Conservation (phyloP, 1,140 invertebrate species). For the Drosophila funebris region DNA sequence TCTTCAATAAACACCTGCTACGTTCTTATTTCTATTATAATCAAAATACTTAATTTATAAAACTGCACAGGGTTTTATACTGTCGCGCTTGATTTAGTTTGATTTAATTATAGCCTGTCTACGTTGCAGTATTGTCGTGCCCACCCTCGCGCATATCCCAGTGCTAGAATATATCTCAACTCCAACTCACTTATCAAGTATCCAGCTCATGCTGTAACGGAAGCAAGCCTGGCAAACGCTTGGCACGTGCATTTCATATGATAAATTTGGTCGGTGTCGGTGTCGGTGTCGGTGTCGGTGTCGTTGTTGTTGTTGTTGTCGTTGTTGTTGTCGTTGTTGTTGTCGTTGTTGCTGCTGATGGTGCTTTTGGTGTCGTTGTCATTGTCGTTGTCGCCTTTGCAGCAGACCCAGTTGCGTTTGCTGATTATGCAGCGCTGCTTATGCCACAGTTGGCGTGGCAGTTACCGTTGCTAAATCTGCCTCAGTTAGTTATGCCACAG, state of each 20-base stretch:
- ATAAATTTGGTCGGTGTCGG: slow-evolving; percentile 69
- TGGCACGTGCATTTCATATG: slow-evolving; percentile 79
- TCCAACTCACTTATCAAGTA: slow-evolving; percentile 41
- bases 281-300: slow-evolving; percentile 40
- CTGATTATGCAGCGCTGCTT: slow-evolving; percentile 68
- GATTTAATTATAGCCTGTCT: too few species aligned
- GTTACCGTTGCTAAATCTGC: slow-evolving; percentile 3
- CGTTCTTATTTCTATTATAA: too few species aligned
- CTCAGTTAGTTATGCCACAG: slow-evolving; percentile 25
- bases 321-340: slow-evolving; percentile 35
- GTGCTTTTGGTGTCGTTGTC: slow-evolving; percentile 45
- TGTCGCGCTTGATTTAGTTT: too few species aligned
- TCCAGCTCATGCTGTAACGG: slow-evolving; percentile 45
- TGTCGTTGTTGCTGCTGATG: slow-evolving; percentile 34
- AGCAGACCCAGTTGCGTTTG: slow-evolving; percentile 7
- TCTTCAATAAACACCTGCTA: too few species aligned
- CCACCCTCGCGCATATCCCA: slow-evolving; percentile 5
- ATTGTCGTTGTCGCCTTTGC: slow-evolving; percentile 60
- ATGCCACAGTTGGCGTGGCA: background rate
- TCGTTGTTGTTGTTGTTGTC: slow-evolving; percentile 43
- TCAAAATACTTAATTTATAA: too few species aligned
- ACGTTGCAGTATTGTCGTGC: background rate
- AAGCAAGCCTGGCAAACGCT: slow-evolving; percentile 68
- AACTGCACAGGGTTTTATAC: too few species aligned
- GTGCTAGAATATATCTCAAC: slow-evolving; percentile 12